Base-by-base conservation (phyloP, 1,140 invertebrate genomes). In the Bombus affinis region DNA sequence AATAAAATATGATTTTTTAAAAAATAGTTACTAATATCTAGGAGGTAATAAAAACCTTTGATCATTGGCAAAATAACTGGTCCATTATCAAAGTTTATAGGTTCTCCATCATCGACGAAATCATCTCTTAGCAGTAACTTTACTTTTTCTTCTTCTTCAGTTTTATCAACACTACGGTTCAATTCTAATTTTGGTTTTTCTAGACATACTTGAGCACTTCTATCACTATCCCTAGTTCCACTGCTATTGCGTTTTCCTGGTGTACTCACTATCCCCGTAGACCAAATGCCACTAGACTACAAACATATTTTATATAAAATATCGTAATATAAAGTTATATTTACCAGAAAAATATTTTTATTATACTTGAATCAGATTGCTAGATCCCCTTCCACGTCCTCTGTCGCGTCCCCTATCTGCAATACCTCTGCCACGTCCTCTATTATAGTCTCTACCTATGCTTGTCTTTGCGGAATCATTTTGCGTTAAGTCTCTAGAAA, bases 251-350 rank as follows among this genome's bases (percentile, higher is more conserved):
- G 59, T 70, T 78, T 89, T 72, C 44, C 88, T 85, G 87, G 47
- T 74, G 75, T 25, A 28, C 90, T 89, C 9, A 82, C 81, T 78
- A 94, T 84, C 62, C 93, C 94, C 86, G 94, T 93, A 18, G 94
- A 94, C 89, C 94, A 95, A 18, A 95, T 81, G 85, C 95, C 94
- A 39, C 85, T 75, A 78, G 94, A 93, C 94, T 95, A 73, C 65
- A 92, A 62, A 88, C 62, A 68, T 83, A 78, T 39, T 65, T 28
- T 65, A 47, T 53, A 71, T 73, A 73, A 22, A 71, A 70, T 47
- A 4, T n/a, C 22, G 5, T 15, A 62, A 47, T 15, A n/a, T 13
- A 59, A 75, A 37, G 4, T 81, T 28, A 44, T 62, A 71, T 57
- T 53, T 32, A n/a, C 8, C 2, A 71, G 1, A 44, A 62, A 15